Evolutionary conservation across 2,797 vertebrate genomes (phyloP).

Genomic region (Lacerta bilineata): DNA sequence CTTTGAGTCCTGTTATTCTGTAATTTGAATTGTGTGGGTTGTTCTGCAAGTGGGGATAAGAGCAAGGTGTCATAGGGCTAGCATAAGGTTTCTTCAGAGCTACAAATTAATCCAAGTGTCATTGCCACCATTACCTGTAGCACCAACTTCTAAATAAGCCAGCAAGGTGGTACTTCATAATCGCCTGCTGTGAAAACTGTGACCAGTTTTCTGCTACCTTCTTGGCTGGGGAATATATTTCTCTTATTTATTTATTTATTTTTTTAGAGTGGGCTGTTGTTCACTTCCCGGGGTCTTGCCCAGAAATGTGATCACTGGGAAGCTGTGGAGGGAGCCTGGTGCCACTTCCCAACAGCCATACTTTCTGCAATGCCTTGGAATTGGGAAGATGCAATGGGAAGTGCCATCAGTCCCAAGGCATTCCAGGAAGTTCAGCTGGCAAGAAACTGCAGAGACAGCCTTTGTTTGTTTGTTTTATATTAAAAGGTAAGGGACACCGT

Average conservation of each 20-base stretch:
- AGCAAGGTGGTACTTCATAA: not conserved
- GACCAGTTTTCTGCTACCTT: too few relatives aligned
- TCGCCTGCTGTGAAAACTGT: too few relatives aligned
- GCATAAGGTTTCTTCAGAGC: not conserved
- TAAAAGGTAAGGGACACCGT: too few relatives aligned
- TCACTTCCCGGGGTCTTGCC: too few relatives aligned
- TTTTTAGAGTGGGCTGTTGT: too few relatives aligned
- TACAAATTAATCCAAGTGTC: not conserved
- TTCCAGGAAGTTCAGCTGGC: not conserved
- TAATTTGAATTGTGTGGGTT: not conserved
- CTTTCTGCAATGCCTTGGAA: not conserved
- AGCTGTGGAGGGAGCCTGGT: not conserved
- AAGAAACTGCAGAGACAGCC: not conserved
- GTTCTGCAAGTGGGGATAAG: not conserved
- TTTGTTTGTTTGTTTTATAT: too few relatives aligned
- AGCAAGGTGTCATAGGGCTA: not conserved
- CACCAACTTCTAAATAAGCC: not conserved
- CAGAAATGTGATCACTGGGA: not conserved
- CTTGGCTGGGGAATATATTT: too few relatives aligned
- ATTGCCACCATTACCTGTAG: not conserved
- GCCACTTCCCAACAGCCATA: not conserved
- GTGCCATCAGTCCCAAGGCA: not conserved
- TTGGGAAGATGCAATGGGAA: not conserved
- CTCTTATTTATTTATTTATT: too few relatives aligned
- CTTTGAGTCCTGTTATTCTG: not conserved